A percentile compares a stretch with the other conserved stretches of the same genome.
phyloP scores from a whole-genome alignment of 1,140 invertebrate genomes.

The Pseudomyrmex sp. region DNA sequence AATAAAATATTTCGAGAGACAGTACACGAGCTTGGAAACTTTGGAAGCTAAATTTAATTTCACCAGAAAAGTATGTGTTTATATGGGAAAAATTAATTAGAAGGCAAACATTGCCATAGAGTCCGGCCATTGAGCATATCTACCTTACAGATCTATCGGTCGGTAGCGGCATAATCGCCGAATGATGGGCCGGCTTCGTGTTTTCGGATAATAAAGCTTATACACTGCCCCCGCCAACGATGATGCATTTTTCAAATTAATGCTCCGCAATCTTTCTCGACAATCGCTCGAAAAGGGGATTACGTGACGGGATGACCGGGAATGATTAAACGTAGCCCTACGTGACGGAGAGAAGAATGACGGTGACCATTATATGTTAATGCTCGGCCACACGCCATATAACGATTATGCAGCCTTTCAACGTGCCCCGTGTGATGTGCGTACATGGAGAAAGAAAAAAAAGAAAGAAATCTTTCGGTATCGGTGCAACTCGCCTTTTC shows the following conservation, averaged over 20 bases:
- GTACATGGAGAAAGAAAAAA: constrained; percentile 11
- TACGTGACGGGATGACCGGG: constrained; percentile 74
- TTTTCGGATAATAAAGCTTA: constrained; percentile 65
- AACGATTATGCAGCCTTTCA: constrained; percentile 74
- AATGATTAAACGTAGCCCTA: constrained; percentile 75
- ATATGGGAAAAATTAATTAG: constrained; percentile 16
- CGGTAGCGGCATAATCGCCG: constrained; percentile 49
- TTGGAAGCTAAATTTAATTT: neutral
- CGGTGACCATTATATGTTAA: constrained; percentile 79
- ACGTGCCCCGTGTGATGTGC: constrained; percentile 47
- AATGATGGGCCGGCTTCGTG: constrained; percentile 52
- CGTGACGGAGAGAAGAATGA: constrained; percentile 74
- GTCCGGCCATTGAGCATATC: neutral
- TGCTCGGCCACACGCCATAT: constrained; percentile 77
- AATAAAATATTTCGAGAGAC: too few relatives aligned
- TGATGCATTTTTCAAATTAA: constrained; percentile 76
- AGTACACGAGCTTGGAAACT: too few relatives aligned
- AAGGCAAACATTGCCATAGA: constrained; percentile 8
- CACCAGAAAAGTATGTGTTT: neutral
- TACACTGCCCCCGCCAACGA: constrained; percentile 32
- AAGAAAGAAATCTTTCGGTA: constrained; percentile 51
- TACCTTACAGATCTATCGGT: constrained; percentile 39
- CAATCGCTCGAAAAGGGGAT: constrained; percentile 74
- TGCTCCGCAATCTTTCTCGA: constrained; percentile 68
- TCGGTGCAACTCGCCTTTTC: constrained; percentile 56